Percentiles rank a stretch among this genome's conserved stretches.
Conservation (phyloP, 2,113 vertebrate species). For the Ceyx melanurus region DNA sequence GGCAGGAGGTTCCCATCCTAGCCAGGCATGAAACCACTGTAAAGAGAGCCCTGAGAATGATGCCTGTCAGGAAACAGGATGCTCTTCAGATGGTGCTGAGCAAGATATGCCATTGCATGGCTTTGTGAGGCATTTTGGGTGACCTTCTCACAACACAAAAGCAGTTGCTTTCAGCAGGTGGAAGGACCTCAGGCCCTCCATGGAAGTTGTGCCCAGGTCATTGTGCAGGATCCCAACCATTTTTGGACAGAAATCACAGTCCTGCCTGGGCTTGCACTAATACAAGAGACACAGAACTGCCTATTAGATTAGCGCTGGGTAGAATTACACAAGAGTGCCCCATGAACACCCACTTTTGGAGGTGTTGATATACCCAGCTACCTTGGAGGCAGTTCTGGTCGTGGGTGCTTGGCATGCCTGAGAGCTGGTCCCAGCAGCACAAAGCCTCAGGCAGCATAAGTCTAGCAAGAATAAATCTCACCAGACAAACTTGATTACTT, state of each 20-base stretch:
- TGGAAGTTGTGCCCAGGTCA: neutral
- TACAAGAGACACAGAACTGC: neutral
- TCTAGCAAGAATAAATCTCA: slow-evolving; percentile 42
- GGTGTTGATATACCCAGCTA: neutral
- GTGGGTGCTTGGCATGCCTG: neutral
- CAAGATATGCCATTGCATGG: neutral
- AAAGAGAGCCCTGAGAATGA: neutral
- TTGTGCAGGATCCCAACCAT: neutral
- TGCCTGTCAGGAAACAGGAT: neutral
- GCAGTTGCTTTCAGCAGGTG: neutral
- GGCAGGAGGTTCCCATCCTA: neutral
- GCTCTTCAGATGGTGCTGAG: neutral
- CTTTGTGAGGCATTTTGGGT: neutral
- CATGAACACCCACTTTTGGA: neutral
- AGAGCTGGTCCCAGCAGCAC: neutral
- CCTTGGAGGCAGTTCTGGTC: neutral
- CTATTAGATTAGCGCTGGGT: neutral
- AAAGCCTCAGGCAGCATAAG: rapidly evolving
- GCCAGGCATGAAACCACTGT: rapidly evolving
- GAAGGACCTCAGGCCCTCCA: neutral
- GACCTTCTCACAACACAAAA: neutral
- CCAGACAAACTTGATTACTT: slow-evolving; percentile 55
- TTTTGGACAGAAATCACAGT: neutral
- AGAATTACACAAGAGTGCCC: neutral
- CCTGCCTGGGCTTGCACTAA: neutral